phyloP scores from a whole-genome alignment of 2,797 vertebrate species.

The Amblyopsis hoosieri region DNA sequence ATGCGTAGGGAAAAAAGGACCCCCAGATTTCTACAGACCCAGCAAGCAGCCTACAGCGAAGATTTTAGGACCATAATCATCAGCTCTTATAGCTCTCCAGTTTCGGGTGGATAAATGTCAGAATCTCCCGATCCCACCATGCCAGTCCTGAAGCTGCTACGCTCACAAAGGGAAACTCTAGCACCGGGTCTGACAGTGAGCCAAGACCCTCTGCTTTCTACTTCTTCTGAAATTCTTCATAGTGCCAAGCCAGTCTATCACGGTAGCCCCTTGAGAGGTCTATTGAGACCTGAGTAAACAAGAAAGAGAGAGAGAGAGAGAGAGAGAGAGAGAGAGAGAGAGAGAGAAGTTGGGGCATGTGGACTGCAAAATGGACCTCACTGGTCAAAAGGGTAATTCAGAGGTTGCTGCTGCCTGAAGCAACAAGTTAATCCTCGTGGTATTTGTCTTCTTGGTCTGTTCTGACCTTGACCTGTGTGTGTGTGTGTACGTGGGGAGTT shows the following conservation, averaged over 20 bases:
- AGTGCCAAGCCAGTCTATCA: conserved; percentile 12
- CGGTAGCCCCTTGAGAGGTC: conserved; percentile 34
- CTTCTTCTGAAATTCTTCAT: not conserved
- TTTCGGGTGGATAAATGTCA: not conserved
- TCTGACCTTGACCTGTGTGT: conserved; percentile 20
- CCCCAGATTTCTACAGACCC: no score
- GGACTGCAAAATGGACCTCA: conserved; percentile 24
- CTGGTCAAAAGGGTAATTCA: conserved; percentile 43
- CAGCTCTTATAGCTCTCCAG: not conserved
- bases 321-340: not conserved
- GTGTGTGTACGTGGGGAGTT: no score
- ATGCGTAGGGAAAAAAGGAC: no score
- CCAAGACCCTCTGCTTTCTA: conserved; percentile 6
- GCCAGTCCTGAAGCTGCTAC: not conserved
- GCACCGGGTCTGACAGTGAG: conserved; percentile 4
- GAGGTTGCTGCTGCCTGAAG: conserved; percentile 38
- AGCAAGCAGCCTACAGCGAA: no score
- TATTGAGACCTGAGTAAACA: conserved; percentile 13
- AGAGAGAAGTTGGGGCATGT: conserved; percentile 9
- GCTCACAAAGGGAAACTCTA: not conserved
- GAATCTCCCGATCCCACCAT: not conserved
- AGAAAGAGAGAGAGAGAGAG: conserved; percentile 34
- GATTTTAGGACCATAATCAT: no score
- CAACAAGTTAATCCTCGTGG: conserved; percentile 45
- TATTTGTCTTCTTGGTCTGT: conserved; percentile 31